Conservation (phyloP, 1,140 invertebrate genomes). For the Probaryconus sp. region DNA sequence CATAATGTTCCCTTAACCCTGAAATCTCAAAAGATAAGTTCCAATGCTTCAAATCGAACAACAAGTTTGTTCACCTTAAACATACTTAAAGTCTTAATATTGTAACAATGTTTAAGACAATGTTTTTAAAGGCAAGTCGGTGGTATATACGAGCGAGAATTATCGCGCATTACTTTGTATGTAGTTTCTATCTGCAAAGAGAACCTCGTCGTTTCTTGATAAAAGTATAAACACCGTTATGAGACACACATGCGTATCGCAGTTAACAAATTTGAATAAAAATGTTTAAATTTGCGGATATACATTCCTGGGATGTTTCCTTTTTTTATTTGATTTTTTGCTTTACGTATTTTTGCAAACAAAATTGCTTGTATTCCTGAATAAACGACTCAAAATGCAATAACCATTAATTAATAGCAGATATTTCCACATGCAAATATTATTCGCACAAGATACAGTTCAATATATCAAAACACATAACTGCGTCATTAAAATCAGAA, state of each 20-base stretch:
- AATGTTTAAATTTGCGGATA: slow-evolving; percentile 42
- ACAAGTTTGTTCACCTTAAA: slow-evolving; percentile 34
- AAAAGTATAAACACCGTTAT: slow-evolving; percentile 50
- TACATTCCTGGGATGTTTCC: slow-evolving; percentile 22
- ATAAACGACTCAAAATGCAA: slow-evolving; percentile 16
- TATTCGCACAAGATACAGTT: slow-evolving; percentile 20
- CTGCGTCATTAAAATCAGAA: background rate
- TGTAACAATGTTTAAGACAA: slow-evolving; percentile 29
- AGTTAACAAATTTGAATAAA: slow-evolving; percentile 45
- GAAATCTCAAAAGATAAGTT: slow-evolving; percentile 43
- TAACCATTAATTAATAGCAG: slow-evolving; percentile 32
- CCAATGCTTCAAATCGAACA: slow-evolving; percentile 11
- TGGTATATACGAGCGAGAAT: slow-evolving; percentile 11
- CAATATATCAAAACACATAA: slow-evolving; percentile 4
- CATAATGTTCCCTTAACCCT: slow-evolving; percentile 34
- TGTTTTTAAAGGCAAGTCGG: slow-evolving; percentile 40
- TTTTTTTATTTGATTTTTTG: slow-evolving; percentile 2
- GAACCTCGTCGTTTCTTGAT: slow-evolving; percentile 41
- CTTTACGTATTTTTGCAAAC: too few species aligned
- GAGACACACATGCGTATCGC: slow-evolving; percentile 27
- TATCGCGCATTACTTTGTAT: slow-evolving; percentile 31
- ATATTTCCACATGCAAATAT: slow-evolving; percentile 14
- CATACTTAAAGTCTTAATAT: slow-evolving; percentile 22
- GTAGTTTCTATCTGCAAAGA: slow-evolving; percentile 28
- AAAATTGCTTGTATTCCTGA: slow-evolving; percentile 2